Percentiles rank a stretch among this genome's conserved stretches.
Conservation (phyloP, 2,888 invertebrate species). For the Drosophila mimetica region DNA sequence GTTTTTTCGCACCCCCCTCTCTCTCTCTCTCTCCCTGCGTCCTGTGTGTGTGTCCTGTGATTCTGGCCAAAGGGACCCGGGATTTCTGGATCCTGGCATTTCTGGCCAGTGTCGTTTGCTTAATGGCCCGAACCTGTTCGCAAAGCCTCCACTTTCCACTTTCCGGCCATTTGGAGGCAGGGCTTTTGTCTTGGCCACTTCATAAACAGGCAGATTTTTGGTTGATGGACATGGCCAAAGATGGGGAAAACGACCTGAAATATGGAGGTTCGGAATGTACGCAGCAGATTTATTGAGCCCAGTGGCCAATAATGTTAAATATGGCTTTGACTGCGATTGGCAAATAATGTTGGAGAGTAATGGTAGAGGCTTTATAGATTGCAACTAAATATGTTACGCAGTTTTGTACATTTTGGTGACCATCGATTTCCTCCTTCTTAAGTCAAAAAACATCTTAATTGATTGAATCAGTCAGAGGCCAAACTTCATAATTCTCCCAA, state of each 20-base stretch:
- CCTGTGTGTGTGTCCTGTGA: constrained; percentile 21
- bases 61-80: constrained; percentile 16
- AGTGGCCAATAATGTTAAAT: neutral
- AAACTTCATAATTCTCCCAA: constrained; percentile 15
- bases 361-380: neutral
- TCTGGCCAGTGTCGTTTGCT: constrained; percentile 48
- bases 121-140: constrained; percentile 61
- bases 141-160: constrained; percentile 9
- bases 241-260: constrained; percentile 1
- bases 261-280: neutral
- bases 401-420: neutral
- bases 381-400: neutral
- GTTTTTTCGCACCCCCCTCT: constrained; percentile 29
- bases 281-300: neutral
- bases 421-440: too few species aligned
- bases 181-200: constrained; percentile 43
- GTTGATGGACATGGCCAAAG: constrained; percentile 30
- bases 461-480: constrained; percentile 3
- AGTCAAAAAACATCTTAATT: constrained; percentile 11
- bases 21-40: neutral
- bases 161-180: neutral
- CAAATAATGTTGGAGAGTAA: neutral
- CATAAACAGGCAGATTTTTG: constrained; percentile 39
- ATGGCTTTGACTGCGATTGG: neutral
- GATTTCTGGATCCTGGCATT: constrained; percentile 35